phyloP scores from a whole-genome alignment of 2,888 invertebrate species.

The Cephalotes varians region DNA sequence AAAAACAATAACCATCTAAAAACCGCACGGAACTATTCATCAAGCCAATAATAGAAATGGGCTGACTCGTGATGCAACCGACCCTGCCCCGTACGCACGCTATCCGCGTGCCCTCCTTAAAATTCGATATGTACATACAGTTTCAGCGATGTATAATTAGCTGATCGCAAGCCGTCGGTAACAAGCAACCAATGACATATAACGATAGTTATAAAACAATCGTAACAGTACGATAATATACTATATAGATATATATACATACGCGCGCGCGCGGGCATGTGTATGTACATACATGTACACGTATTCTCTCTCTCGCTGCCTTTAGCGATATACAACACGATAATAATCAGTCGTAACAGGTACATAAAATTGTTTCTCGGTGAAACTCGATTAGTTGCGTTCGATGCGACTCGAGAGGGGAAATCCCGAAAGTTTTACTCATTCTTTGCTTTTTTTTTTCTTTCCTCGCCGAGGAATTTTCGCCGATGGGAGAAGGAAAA shows the following conservation, averaged over 20 bases:
- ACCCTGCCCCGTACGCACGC: not conserved
- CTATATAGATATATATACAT: conserved; percentile 56
- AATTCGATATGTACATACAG: conserved; percentile 71
- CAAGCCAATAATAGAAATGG: not conserved
- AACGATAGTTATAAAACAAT: conserved; percentile 73
- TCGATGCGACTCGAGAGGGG: conserved; percentile 31
- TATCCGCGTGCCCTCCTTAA: conserved; percentile 14
- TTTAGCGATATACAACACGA: conserved; percentile 54
- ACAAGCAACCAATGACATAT: conserved; percentile 73
- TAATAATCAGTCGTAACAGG: conserved; percentile 70
- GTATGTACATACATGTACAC: conserved; percentile 58
- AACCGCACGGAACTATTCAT: too few species aligned
- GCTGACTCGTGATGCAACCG: conserved; percentile 3
- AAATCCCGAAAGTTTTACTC: not conserved
- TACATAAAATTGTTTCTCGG: conserved; percentile 64
- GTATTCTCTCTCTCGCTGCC: conserved; percentile 56
- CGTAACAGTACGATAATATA: conserved; percentile 60
- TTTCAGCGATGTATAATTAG: conserved; percentile 53
- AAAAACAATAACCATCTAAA: too few species aligned
- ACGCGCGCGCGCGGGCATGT: conserved; percentile 38
- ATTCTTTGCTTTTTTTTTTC: not conserved
- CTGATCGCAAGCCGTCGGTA: conserved; percentile 66
- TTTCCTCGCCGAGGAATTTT: not conserved
- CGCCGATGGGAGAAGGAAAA: not conserved
- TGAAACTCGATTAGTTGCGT: conserved; percentile 50